Base-by-base conservation (phyloP, 1,140 invertebrate species). In the Chrysopa pallens region DNA sequence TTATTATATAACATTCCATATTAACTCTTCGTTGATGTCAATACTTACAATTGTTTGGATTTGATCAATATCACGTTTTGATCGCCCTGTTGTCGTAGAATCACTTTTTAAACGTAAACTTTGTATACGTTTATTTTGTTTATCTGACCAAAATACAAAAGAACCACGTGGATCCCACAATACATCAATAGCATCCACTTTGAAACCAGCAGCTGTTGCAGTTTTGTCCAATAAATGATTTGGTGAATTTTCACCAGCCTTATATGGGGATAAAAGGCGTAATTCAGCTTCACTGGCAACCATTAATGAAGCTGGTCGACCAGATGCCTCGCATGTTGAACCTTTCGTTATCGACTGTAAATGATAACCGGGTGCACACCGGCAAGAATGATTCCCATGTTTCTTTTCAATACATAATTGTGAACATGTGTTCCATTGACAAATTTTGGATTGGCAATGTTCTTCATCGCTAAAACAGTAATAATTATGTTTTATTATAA, bases 371-470 rank as follows among this genome's bases (percentile, higher is more conserved):
- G 68, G 51, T 2, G 67, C 70, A 55, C 81, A 86, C 48, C 68
- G 67, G 57, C 82, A 86, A 9, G 72, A 65, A 45, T 64, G 62
- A 47, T 68, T 70, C 46, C 49, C 59, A 41, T 63, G 58, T 59
- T 73, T 80, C 51, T 79, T 78, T 39, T 73, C 70, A 23, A 76
- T 61, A 54, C 84, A 88, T 8, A 76, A 64, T 52, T 88, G 84
- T 28, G 82, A 78, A 53, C 84, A 88, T 29, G 68, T 62, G 14
- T 73, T 73, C 63, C 80, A 83, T 43, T 65, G 61, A 57, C 78
- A 83, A 11, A 61, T 50, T 13, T 51, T 54, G 43, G 48, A 33
- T 0, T 50, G 47, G 36, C 36, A 42, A 36, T 8, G 23, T 37
- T 37, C 44, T 51, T 41, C 42, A 37, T 37, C 42, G 14, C 40